A percentile compares a stretch with the other conserved stretches of the same genome.
Conservation (phyloP, 2,113 vertebrate genomes). For the Pungitius pungitius region DNA sequence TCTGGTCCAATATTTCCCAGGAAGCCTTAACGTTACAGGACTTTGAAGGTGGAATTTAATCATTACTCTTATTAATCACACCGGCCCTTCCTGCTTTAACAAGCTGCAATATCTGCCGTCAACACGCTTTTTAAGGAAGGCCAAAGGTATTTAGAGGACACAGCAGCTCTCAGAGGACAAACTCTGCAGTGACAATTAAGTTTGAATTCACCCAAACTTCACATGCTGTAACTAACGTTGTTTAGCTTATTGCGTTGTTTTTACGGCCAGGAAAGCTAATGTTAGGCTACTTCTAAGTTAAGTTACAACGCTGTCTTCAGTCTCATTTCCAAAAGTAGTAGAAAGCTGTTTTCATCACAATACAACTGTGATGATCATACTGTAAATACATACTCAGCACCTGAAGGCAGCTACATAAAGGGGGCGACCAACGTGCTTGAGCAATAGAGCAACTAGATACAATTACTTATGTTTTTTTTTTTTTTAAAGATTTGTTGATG, state of each 20-base stretch:
- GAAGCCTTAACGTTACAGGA: neutral
- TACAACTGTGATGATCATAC: neutral
- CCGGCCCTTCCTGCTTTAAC: neutral
- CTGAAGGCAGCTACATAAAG: neutral
- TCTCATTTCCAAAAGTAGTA: neutral
- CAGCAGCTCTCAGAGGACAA: neutral
- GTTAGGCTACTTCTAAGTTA: neutral
- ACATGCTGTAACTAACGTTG: neutral
- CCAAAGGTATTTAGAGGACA: neutral
- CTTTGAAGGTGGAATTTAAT: neutral
- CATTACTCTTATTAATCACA: constrained; percentile 2
- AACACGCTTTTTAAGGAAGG: neutral
- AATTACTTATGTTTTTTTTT: neutral
- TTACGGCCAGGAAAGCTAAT: neutral
- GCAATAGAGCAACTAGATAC: neutral
- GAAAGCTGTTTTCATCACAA: neutral
- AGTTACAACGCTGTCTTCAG: neutral
- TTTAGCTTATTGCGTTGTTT: constrained; percentile 11
- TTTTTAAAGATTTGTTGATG: neutral
- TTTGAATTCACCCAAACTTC: neutral
- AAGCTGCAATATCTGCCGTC: neutral
- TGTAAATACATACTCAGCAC: neutral
- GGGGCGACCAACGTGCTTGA: neutral
- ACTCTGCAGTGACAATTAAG: neutral
- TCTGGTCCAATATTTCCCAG: neutral